These are phyloP conservation scores for Macrocentrus cingulum DNA, from an alignment of 1,140 invertebrate species.

Conservation along the genomic window DNA sequence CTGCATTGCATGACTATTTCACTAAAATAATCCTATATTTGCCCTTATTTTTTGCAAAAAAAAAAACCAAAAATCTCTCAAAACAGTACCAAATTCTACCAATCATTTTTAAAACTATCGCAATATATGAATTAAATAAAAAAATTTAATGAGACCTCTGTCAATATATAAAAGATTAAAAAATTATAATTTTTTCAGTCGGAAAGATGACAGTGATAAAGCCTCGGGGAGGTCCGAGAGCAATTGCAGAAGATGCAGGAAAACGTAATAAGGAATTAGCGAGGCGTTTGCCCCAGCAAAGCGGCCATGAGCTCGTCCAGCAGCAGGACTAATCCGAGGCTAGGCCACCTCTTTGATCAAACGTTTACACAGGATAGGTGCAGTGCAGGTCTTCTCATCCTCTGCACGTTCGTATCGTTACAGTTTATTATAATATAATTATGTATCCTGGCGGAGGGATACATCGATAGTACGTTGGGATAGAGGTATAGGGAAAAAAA, in stretches of 20 bases:
- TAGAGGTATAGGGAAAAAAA: slow-evolving; percentile 12
- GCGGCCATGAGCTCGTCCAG: neutral
- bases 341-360: slow-evolving; percentile 18
- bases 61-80: too few species aligned
- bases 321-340: too few species aligned
- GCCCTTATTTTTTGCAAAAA: too few species aligned
- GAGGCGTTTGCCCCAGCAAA: neutral
- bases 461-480: slow-evolving; percentile 28
- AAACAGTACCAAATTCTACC: too few species aligned
- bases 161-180: too few species aligned
- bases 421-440: slow-evolving; percentile 62
- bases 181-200: too few species aligned
- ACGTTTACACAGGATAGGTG: slow-evolving; percentile 10
- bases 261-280: neutral
- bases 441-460: slow-evolving; percentile 51
- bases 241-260: neutral
- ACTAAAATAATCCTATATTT: too few species aligned
- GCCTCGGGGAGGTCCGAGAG: neutral
- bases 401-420: slow-evolving; percentile 48
- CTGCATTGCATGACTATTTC: too few species aligned
- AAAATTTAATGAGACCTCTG: too few species aligned
- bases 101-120: too few species aligned
- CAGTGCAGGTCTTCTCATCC: neutral
- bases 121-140: too few species aligned
- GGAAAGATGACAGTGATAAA: slow-evolving; percentile 22